A percentile compares a stretch with the other conserved stretches of the same genome.
Evolutionary conservation across 2,113 vertebrate species (phyloP).

Genomic region (Lagenorhynchus albirostris): DNA sequence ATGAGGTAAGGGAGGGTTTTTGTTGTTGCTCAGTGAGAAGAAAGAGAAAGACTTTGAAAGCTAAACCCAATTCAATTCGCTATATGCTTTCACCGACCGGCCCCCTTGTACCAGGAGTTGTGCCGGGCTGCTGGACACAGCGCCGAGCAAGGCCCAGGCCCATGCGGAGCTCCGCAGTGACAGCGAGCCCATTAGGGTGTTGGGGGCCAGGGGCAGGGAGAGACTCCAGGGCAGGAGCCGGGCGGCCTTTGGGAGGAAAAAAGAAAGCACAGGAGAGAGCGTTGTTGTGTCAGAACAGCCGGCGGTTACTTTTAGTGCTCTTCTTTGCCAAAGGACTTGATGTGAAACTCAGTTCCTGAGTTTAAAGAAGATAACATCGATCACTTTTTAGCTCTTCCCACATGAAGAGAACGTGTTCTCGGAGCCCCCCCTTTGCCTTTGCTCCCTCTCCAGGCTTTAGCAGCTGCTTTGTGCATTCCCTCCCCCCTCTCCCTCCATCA

Average conservation of each 20-base stretch:
- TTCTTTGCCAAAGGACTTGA: background rate
- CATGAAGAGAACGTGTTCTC: rapidly evolving
- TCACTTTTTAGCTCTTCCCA: background rate
- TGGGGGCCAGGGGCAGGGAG: background rate
- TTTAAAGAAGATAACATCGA: background rate
- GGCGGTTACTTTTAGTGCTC: background rate
- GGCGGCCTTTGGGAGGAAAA: background rate
- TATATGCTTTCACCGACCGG: rapidly evolving
- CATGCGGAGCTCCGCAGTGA: rapidly evolving
- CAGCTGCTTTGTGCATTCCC: background rate
- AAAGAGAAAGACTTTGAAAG: background rate
- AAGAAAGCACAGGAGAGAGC: background rate
- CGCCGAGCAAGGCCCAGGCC: background rate
- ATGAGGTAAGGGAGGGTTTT: background rate
- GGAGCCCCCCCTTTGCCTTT: background rate
- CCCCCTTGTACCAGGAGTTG: background rate
- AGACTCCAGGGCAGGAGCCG: background rate
- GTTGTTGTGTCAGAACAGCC: too few species aligned
- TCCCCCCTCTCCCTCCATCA: too few species aligned
- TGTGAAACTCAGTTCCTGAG: background rate
- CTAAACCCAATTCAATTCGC: background rate
- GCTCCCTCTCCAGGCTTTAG: background rate
- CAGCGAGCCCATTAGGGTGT: rapidly evolving
- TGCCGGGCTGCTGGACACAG: background rate
- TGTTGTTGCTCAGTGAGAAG: background rate